Percentiles rank a stretch among this genome's conserved stretches.
Conservation (phyloP, 2,888 invertebrate species). For the Amblyjoppa proteus region DNA sequence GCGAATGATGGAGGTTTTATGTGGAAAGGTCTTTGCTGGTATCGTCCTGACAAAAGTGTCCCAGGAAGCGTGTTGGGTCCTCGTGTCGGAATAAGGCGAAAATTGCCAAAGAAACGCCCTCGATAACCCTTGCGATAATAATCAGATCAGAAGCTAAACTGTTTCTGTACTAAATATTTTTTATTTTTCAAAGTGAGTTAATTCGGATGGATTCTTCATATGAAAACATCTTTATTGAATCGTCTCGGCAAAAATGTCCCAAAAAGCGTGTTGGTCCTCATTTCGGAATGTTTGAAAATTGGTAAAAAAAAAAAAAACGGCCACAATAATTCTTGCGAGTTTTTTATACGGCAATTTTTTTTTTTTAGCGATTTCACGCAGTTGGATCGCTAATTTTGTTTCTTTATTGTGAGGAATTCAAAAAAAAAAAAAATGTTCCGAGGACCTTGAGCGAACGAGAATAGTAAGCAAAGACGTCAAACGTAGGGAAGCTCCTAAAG, state of each 20-base stretch:
- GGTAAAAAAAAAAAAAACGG: neutral
- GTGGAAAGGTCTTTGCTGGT: neutral
- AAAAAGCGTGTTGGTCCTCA: neutral
- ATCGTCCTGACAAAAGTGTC: neutral
- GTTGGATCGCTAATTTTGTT: neutral
- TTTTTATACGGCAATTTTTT: too few species aligned
- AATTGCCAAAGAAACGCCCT: neutral
- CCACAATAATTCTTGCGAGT: too few species aligned
- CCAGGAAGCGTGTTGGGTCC: neutral
- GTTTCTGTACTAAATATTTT: constrained; percentile 7
- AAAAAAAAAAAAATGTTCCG: neutral
- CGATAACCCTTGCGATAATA: constrained; percentile 6
- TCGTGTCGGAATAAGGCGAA: too few species aligned
- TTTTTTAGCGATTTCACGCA: neutral
- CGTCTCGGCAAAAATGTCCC: neutral
- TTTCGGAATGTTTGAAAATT: neutral
- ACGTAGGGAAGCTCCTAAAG: neutral
- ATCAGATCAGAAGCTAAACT: constrained; percentile 50
- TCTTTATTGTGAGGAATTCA: neutral
- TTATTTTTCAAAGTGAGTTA: neutral
- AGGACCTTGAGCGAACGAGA: neutral
- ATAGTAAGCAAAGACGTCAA: constrained; percentile 5
- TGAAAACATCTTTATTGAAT: neutral
- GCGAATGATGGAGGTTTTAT: neutral
- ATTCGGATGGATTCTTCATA: neutral